A percentile compares a stretch with the other conserved stretches of the same genome.
phyloP scores from a whole-genome alignment of 2,888 invertebrate species.

The Leptothorax acervorum region DNA sequence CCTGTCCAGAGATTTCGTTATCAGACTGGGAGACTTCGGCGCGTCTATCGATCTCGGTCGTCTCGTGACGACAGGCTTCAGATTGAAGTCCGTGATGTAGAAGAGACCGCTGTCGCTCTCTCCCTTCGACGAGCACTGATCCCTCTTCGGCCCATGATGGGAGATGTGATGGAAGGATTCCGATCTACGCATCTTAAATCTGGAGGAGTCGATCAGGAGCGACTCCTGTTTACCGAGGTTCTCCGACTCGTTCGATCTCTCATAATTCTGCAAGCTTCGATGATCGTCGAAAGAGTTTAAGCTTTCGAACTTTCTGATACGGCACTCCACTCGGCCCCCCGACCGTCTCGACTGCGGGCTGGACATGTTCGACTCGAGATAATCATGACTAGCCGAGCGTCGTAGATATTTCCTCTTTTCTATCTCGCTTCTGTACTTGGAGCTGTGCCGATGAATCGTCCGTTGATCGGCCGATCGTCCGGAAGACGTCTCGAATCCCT shows the following conservation, averaged over 20 bases:
- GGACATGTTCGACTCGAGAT: conserved; percentile 77
- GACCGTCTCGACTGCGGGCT: conserved; percentile 76
- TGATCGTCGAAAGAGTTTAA: conserved; percentile 82
- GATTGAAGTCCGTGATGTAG: conserved; percentile 82
- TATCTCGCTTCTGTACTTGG: conserved; percentile 76
- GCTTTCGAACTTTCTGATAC: conserved; percentile 83
- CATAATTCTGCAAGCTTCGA: conserved; percentile 75
- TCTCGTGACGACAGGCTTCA: conserved; percentile 75
- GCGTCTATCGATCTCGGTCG: conserved; percentile 70
- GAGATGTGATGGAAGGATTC: conserved; percentile 84
- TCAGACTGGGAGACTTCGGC: conserved; percentile 75
- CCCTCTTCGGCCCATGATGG: conserved; percentile 63
- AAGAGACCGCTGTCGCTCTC: conserved; percentile 85
- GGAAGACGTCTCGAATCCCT: conserved; percentile 52
- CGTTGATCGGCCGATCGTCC: conserved; percentile 60
- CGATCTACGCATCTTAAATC: conserved; percentile 79
- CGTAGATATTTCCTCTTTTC: conserved; percentile 80
- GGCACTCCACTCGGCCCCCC: conserved; percentile 78
- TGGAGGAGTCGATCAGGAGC: conserved; percentile 52
- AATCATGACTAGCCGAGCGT: conserved; percentile 82
- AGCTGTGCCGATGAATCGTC: conserved; percentile 69
- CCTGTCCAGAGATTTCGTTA: conserved; percentile 92
- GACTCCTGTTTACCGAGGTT: conserved; percentile 60
- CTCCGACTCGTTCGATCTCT: conserved; percentile 61
- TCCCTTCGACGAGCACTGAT: conserved; percentile 76